Conservation (phyloP, 2,888 invertebrate genomes). For the Eulithis testata region DNA sequence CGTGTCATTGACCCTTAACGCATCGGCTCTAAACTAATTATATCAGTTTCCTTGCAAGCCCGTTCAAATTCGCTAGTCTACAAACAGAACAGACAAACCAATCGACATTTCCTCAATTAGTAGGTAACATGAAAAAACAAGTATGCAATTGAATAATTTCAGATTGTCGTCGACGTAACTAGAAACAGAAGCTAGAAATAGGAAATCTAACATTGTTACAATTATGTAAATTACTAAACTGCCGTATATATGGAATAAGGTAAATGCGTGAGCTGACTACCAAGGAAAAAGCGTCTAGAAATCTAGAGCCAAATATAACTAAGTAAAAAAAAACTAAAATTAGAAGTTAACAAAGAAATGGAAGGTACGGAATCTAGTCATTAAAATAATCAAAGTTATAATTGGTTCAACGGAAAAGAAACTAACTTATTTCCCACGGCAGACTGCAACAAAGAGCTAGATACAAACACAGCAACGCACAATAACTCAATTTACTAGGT, state of each 20-base stretch:
- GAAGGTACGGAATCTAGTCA: conserved; percentile 2
- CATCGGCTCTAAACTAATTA: conserved; percentile 75
- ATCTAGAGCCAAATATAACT: not conserved
- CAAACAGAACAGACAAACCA: conserved; percentile 34
- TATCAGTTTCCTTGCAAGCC: conserved; percentile 68
- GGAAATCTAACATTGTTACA: conserved; percentile 15
- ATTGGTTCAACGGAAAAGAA: conserved; percentile 55
- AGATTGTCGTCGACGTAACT: conserved; percentile 21
- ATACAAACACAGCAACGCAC: conserved; percentile 39
- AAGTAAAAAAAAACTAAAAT: not conserved
- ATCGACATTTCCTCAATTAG: conserved; percentile 44
- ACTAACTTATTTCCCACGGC: conserved; percentile 67
- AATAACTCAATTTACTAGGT: conserved; percentile 19
- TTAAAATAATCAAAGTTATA: conserved; percentile 22
- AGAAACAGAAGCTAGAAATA: conserved; percentile 20
- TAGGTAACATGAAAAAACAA: conserved; percentile 30
- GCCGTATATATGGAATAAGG: conserved; percentile 27
- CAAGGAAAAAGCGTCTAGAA: not conserved
- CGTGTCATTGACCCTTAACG: conserved; percentile 81
- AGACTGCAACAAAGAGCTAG: conserved; percentile 55
- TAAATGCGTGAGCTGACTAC: not conserved
- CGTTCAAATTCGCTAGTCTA: conserved; percentile 35
- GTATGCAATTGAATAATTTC: conserved; percentile 27
- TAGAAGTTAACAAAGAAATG: conserved; percentile 2
- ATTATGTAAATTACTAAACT: conserved; percentile 6